A percentile compares a stretch with the other conserved stretches of the same genome.
Conservation (phyloP, 2,797 vertebrate genomes). For the Schizopygopsis malacanthus region DNA sequence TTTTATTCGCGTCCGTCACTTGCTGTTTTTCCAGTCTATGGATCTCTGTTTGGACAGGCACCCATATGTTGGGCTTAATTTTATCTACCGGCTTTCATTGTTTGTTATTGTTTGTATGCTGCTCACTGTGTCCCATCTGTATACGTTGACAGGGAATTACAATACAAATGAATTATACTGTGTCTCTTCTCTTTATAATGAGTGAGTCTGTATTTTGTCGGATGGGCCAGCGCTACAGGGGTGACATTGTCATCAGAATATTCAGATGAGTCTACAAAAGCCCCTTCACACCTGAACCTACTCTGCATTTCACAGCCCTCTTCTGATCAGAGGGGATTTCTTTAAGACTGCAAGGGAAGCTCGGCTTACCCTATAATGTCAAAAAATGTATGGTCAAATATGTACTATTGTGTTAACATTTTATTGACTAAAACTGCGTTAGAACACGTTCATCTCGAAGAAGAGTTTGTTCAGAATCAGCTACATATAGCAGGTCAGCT, state of each 20-base stretch:
- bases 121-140: slow-evolving; percentile 10
- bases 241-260: slow-evolving; percentile 37
- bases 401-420: too few species aligned
- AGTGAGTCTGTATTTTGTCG: slow-evolving; percentile 24
- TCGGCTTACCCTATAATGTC: too few species aligned
- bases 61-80: slow-evolving; percentile 17
- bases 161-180: slow-evolving; percentile 19
- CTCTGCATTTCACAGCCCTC: slow-evolving; percentile 36
- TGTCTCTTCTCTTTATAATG: slow-evolving; percentile 20
- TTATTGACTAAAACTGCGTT: too few species aligned
- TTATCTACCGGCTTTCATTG: slow-evolving; percentile 20
- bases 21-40: slow-evolving; percentile 1
- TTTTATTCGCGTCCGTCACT: neutral
- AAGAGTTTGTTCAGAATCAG: too few species aligned
- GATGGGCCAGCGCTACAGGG: neutral
- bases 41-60: slow-evolving; percentile 35
- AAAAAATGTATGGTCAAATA: too few species aligned
- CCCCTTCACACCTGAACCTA: slow-evolving; percentile 39
- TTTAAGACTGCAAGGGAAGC: too few species aligned
- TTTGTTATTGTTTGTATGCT: slow-evolving; percentile 28
- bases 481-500: too few species aligned
- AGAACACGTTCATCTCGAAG: too few species aligned
- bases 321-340: neutral
- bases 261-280: slow-evolving; percentile 41
- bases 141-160: slow-evolving; percentile 21